Base-by-base conservation (phyloP, 2,113 vertebrate species). In the Mesitornis unicolor region DNA sequence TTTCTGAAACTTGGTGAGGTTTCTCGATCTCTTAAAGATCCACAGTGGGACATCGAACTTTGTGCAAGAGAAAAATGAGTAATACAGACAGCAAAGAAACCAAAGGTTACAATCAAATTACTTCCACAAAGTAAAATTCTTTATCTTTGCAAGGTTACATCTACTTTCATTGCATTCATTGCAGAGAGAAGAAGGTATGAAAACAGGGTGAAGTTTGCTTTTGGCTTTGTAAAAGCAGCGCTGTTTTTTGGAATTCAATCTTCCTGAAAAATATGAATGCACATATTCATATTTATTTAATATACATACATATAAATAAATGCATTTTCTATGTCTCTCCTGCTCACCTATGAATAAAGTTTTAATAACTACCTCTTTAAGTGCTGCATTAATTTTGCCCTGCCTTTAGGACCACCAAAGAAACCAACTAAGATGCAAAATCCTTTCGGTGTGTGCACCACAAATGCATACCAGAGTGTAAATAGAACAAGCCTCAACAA, bases 401-500 rank as follows among this genome's bases (percentile, higher is more conserved):
- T 89, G 80, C 77, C 70, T 94, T 82, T 61, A 89, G 83, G 94
- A 95, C 84, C 94, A 95, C 92, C 83, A 95, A 93, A 88, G 87
- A 95, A 94, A 95, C 53, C 36, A 67, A 73, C 60, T 36, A 50
- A 70, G 87, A 96, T 61, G 81, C 45, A 94, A 96, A 94, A 89
- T 59, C 64, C 76, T 74, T 95, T 53, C 84, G 69, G 56, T 91
- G 17, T 10, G 11, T 8, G 45, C 29, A 70, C n/a, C 84, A 80
- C 69, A 89, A 91, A 75, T 73, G 56, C 89, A 87, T 84, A 89
- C 70, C 86, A 73, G 60, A 91, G 69, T 2, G 63, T 51, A 90
- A 85, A 87, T 74, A 89, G 92, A 96, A 94, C 91, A 94, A 87
- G 93, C 70, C 93, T 85, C 87, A 76, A 92, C 93, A 96, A 96